phyloP scores from a whole-genome alignment of 2,113 vertebrate genomes.

The Cephalophus harveyi region DNA sequence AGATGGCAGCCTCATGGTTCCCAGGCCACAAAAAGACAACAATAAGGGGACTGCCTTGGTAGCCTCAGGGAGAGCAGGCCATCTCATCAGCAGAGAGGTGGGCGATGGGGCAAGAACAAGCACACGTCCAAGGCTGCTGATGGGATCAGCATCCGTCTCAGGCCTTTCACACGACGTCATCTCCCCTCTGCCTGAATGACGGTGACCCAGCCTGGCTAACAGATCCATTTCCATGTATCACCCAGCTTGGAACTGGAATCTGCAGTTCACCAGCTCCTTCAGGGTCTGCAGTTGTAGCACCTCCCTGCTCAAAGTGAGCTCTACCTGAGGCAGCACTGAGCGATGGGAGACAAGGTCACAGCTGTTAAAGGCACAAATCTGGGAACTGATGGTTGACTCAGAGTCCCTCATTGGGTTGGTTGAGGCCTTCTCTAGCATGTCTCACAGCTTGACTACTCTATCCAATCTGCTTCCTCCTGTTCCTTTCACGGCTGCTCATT shows the following conservation, averaged over 20 bases:
- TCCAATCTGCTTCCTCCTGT: not conserved
- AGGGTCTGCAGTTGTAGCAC: not conserved
- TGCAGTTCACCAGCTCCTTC: not conserved
- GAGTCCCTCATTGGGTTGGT: not conserved
- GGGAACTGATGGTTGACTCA: not conserved
- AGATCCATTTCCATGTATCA: not conserved
- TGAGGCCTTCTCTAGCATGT: not conserved
- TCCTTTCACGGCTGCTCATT: not conserved
- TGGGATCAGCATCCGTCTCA: not conserved
- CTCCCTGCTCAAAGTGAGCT: not conserved
- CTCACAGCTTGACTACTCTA: not conserved
- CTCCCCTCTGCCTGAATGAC: not conserved
- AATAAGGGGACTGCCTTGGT: not conserved
- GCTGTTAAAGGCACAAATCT: not conserved
- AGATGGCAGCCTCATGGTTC: not conserved
- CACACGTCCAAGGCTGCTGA: not conserved
- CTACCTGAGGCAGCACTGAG: not conserved
- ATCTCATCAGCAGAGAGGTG: not conserved
- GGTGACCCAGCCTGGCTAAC: not conserved
- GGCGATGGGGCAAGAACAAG: not conserved
- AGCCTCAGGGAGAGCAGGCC: not conserved
- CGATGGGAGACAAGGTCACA: not conserved
- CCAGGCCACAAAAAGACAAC: not conserved
- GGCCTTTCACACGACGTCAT: not conserved
- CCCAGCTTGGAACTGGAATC: not conserved